Base-by-base conservation (phyloP, 2,888 invertebrate genomes). In the Chrysolina oricalcia region DNA sequence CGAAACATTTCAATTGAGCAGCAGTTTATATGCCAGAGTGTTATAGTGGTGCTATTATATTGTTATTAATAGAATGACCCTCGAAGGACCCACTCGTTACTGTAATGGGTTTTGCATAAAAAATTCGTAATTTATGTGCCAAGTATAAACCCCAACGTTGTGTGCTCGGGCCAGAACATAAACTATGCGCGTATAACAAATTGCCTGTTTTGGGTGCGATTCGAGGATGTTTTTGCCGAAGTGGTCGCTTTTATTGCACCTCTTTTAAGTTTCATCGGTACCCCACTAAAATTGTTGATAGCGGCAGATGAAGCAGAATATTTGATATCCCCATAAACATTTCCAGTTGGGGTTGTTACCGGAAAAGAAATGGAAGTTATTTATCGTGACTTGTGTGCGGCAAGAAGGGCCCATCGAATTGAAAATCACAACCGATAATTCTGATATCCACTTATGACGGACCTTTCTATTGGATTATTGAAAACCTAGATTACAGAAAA, bases 41-140 rank as follows among this genome's bases (percentile, higher is more conserved):
- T 72, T 76, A 73, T 43, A 63, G 73, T 70, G 43, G 19, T 41
- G 73, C 79, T 78, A 78, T 79, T 81, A 81, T 82, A 82, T 83
- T 82, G 84, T 85, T 84, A 85, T 85, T 85, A 85, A 85, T 85
- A 84, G 83, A 83, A 83, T 82, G 81, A 80, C 83, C 83, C 84
- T 83, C 85, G 64, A 69, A 83, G 82, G 85, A 82, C 80, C 83
- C 69, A 83, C 83, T 81, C 79, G 83, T 83, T 84, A 83, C 82
- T 77, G 74, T 83, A 83, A 83, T 82, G 82, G 84, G 79, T 78
- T 77, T 80, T 81, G 74, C 82, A 78, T 82, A 82, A 85, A 84
- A 84, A 84, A 83, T 82, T 81, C 79, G 75, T 74, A 81, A 81
- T 82, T 81, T 82, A 82, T 81, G 82, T 62, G 41, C 68, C 79